Evolutionary conservation across 2,797 vertebrate species (phyloP).

Genomic region (Peromyscus attwateri): DNA sequence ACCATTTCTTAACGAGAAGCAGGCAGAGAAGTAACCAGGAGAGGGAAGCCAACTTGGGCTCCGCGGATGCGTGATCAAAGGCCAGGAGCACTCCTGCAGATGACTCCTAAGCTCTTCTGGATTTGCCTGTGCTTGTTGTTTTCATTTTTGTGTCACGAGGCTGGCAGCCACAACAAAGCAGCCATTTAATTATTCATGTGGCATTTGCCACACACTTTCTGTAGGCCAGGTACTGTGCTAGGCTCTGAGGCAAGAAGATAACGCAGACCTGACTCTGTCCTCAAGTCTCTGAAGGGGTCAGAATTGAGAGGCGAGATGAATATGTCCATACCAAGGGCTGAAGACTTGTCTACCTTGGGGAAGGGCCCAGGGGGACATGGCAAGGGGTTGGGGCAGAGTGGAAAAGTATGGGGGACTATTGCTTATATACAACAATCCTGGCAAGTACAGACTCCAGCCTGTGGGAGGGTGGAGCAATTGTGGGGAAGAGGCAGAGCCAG

Average conservation of each 20-base stretch:
- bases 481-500: not conserved
- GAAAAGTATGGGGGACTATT: not conserved
- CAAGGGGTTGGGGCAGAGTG: not conserved
- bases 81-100: not conserved
- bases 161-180: not conserved
- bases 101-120: constrained; percentile 9
- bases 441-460: not conserved
- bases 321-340: not conserved
- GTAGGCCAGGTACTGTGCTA: not conserved
- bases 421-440: not conserved
- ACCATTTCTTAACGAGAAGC: not conserved
- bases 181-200: constrained; percentile 4
- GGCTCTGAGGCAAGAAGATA: not conserved
- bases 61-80: not conserved
- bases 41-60: not conserved
- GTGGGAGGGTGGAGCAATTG: not conserved
- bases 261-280: not conserved
- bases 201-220: not conserved
- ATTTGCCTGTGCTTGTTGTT: not conserved
- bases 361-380: not conserved
- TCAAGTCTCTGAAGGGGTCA: not conserved
- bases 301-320: not conserved
- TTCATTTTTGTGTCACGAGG: not conserved
- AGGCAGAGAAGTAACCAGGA: not conserved
- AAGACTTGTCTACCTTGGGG: not conserved